A percentile compares a stretch with the other conserved stretches of the same genome.
Evolutionary conservation across 2,888 invertebrate species (phyloP).

Genomic region (Unio pictorum): DNA sequence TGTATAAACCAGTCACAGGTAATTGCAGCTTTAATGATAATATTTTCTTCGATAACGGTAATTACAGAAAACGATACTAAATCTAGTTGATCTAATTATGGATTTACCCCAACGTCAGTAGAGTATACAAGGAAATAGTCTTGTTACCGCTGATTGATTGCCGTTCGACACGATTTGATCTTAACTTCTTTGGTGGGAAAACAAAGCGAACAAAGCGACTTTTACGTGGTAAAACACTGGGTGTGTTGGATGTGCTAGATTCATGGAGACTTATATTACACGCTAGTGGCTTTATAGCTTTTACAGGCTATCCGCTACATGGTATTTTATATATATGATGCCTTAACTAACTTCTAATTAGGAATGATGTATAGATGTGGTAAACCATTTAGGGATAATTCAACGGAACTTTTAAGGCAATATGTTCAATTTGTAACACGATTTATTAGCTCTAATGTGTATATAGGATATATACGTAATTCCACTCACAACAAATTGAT

Average conservation of each 20-base stretch:
- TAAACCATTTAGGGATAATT: too few relatives aligned
- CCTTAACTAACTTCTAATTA: constrained; percentile 46
- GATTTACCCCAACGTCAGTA: constrained; percentile 35
- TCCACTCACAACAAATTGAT: too few relatives aligned
- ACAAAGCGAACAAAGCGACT: too few relatives aligned
- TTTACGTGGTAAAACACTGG: too few relatives aligned
- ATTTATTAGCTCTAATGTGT: background rate
- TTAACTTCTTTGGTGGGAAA: too few relatives aligned
- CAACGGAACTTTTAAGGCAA: too few relatives aligned
- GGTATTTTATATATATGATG: constrained; percentile 42
- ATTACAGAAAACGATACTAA: constrained; percentile 34
- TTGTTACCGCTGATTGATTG: constrained; percentile 33
- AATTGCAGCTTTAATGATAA: constrained; percentile 25
- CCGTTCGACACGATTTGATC: constrained; percentile 30
- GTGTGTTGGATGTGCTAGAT: too few relatives aligned
- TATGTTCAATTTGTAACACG: too few relatives aligned
- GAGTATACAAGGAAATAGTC: constrained; percentile 15
- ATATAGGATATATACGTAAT: background rate
- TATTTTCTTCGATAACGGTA: constrained; percentile 23
- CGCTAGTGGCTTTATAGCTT: too few relatives aligned
- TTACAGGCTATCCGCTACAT: constrained; percentile 5
- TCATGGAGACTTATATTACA: too few relatives aligned
- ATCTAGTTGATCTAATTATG: constrained; percentile 31
- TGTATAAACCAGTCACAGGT: constrained; percentile 9
- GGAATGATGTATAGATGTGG: constrained; percentile 26